Evolutionary conservation across 1,140 invertebrate species (phyloP).

Genomic region (Drosophila seguyi): DNA sequence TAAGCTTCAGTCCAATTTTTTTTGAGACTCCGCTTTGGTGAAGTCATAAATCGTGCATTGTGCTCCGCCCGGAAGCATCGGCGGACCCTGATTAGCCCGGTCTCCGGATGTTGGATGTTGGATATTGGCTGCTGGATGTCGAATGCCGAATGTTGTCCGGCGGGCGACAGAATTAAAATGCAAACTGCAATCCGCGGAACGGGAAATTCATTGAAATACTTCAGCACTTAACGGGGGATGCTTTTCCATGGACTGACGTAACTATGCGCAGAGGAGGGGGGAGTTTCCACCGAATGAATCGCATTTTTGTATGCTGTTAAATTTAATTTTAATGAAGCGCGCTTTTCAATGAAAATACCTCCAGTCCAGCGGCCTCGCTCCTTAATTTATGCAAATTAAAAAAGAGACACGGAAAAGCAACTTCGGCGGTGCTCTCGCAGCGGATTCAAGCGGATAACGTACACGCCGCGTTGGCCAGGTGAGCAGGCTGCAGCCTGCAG

Average conservation of each 20-base stretch:
- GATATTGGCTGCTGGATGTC: slow-evolving; percentile 16
- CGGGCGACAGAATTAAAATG: slow-evolving; percentile 26
- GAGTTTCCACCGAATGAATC: slow-evolving; percentile 27
- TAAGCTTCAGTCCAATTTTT: not conserved
- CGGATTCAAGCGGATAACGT: not conserved
- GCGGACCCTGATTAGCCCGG: slow-evolving; percentile 30
- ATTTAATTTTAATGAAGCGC: slow-evolving; percentile 71
- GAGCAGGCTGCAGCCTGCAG: slow-evolving; percentile 10
- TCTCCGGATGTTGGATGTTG: slow-evolving; percentile 35
- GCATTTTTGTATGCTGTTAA: slow-evolving; percentile 46
- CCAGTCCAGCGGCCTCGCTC: slow-evolving; percentile 7
- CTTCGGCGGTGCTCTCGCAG: slow-evolving; percentile 20
- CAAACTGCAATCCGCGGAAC: slow-evolving; percentile 29
- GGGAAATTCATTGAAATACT: slow-evolving; percentile 33
- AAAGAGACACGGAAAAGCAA: slow-evolving; percentile 43
- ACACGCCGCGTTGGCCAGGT: slow-evolving; percentile 64
- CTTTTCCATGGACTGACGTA: slow-evolving; percentile 6
- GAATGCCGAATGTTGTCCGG: slow-evolving; percentile 9
- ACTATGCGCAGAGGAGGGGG: slow-evolving; percentile 8
- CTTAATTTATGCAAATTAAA: slow-evolving; percentile 80
- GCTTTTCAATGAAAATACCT: slow-evolving; percentile 58
- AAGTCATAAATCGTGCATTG: slow-evolving; percentile 29
- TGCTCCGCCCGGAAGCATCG: slow-evolving; percentile 29
- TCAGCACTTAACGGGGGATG: slow-evolving; percentile 2
- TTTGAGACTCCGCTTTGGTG: not conserved